Evolutionary conservation across 2,888 invertebrate genomes (phyloP).

Genomic region (Eudemis profundana): DNA sequence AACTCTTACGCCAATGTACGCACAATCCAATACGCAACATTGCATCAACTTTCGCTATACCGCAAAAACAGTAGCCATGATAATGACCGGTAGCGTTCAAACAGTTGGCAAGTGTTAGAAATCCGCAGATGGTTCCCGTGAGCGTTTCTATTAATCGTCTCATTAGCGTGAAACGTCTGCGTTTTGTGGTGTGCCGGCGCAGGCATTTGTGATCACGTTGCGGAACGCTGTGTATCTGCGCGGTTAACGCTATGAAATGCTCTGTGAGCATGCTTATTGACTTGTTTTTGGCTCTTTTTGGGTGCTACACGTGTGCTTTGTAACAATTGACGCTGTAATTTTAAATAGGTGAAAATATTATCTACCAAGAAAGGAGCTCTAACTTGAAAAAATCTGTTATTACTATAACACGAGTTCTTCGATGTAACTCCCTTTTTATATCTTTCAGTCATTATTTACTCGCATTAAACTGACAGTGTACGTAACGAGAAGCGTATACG

Average conservation of each 20-base stretch:
- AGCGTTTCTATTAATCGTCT: constrained; percentile 61
- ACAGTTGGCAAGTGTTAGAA: constrained; percentile 54
- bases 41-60: constrained; percentile 25
- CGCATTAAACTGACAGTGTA: not conserved
- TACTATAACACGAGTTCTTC: not conserved
- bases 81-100: constrained; percentile 20
- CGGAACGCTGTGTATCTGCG: constrained; percentile 59
- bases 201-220: constrained; percentile 54
- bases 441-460: not conserved
- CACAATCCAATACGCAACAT: constrained; percentile 6
- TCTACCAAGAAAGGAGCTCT: no score
- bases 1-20: constrained; percentile 23
- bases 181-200: constrained; percentile 54
- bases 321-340: no score
- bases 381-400: no score
- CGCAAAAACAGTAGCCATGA: constrained; percentile 15
- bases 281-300: constrained; percentile 21
- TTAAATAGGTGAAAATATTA: no score
- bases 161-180: constrained; percentile 65
- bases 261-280: constrained; percentile 33
- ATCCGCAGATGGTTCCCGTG: constrained; percentile 58
- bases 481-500: constrained; percentile 6
- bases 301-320: no score
- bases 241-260: constrained; percentile 44
- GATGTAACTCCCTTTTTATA: not conserved